phyloP scores from a whole-genome alignment of 2,113 vertebrate genomes.

The Pygoscelis adeliae region DNA sequence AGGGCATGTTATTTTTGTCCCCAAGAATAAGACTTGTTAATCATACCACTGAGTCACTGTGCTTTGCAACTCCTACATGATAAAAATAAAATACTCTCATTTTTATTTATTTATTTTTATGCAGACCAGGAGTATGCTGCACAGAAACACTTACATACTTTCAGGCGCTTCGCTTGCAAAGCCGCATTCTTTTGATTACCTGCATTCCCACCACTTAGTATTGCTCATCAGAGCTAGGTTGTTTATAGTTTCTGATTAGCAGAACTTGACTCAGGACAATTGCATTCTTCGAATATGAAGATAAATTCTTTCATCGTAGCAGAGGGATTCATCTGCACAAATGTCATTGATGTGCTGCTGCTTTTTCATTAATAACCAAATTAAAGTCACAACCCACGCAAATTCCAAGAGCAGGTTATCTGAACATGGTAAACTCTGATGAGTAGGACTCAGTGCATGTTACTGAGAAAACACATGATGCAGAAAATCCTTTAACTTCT shows the following conservation, averaged over 20 bases:
- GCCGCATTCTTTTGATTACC: not conserved
- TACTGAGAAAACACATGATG: not conserved
- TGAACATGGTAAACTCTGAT: not conserved
- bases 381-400: not conserved
- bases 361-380: slow-evolving; percentile 25
- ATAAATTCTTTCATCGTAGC: not conserved
- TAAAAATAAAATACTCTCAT: not conserved
- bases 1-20: not conserved
- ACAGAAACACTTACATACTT: not conserved
- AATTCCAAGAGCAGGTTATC: not conserved
- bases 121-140: not conserved
- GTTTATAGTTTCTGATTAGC: slow-evolving; percentile 28
- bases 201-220: not conserved
- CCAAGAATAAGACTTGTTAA: not conserved
- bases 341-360: not conserved
- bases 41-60: not conserved
- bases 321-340: not conserved
- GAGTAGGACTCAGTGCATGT: not conserved
- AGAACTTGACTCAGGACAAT: slow-evolving; percentile 5
- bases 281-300: not conserved
- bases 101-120: not conserved
- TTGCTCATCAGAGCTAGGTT: not conserved
- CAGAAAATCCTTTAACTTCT: not conserved
- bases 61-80: slow-evolving; percentile 3
- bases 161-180: not conserved